Percentiles rank a stretch among this genome's conserved stretches.
phyloP scores from a whole-genome alignment of 2,888 invertebrate species.

The Andrena hattorfiana region DNA sequence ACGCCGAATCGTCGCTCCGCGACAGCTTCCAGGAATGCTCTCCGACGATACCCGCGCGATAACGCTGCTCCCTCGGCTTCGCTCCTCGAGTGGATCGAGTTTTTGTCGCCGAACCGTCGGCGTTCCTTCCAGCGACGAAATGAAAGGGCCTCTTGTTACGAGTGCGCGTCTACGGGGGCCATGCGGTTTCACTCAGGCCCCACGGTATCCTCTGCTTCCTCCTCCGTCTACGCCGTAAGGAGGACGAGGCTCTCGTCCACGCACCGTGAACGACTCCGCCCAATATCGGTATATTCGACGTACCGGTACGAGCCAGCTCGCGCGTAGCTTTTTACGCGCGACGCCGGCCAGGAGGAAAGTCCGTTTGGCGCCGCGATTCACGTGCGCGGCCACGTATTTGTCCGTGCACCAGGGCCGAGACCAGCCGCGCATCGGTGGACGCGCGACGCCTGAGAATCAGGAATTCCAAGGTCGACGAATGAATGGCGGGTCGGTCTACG shows the following conservation, averaged over 20 bases:
- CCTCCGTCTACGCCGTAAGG: constrained; percentile 4
- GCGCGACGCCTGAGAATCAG: constrained; percentile 61
- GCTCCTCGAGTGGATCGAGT: constrained; percentile 9
- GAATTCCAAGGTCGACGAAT: constrained; percentile 64
- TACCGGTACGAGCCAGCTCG: constrained; percentile 34
- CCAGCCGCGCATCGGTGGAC: constrained; percentile 22
- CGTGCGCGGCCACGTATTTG: constrained; percentile 32
- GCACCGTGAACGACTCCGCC: constrained; percentile 32
- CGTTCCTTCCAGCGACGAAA: constrained; percentile 61
- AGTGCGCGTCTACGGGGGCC: constrained; percentile 44
- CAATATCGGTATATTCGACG: constrained; percentile 41
- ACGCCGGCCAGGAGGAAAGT: constrained; percentile 2
- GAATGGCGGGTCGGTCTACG: constrained; percentile 39
- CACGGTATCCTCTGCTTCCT: constrained; percentile 17
- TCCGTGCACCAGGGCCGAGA: constrained; percentile 26
- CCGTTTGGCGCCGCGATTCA: not conserved
- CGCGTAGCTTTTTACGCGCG: constrained; percentile 22
- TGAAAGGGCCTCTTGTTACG: constrained; percentile 82
- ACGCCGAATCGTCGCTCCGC: not conserved
- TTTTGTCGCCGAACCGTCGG: constrained; percentile 45
- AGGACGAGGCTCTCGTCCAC: constrained; percentile 12
- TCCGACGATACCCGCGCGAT: constrained; percentile 16
- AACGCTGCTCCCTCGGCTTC: constrained; percentile 21
- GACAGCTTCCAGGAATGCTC: constrained; percentile 39
- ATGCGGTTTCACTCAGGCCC: constrained; percentile 46